A percentile compares a stretch with the other conserved stretches of the same genome.
Evolutionary conservation across 1,140 invertebrate species (phyloP).

Genomic region (Drosophila cardini): DNA sequence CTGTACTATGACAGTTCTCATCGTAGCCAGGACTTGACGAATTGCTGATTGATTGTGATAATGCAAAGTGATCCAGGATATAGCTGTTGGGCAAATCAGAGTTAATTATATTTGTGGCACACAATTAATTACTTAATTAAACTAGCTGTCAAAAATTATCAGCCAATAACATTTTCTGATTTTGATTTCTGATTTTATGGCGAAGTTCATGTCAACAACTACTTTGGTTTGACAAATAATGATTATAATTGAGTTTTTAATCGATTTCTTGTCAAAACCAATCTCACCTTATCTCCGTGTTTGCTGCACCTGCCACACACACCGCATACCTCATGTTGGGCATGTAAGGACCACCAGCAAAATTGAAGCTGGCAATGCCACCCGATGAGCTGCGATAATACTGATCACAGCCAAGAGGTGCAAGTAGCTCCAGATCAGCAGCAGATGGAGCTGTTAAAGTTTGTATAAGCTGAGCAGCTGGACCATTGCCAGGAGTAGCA

Average conservation of each 20-base stretch:
- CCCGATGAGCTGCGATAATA: constrained; percentile 49
- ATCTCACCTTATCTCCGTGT: constrained; percentile 65
- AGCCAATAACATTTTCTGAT: too few relatives aligned
- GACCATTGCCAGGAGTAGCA: constrained; percentile 34
- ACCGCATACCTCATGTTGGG: constrained; percentile 61
- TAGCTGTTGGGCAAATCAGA: constrained; percentile 38
- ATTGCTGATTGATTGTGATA: constrained; percentile 53
- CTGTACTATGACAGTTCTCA: constrained; percentile 68
- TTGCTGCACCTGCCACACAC: constrained; percentile 56
- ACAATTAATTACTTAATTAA: too few relatives aligned
- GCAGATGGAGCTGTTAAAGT: constrained; percentile 33
- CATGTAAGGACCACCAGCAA: constrained; percentile 64
- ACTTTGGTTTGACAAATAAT: too few relatives aligned
- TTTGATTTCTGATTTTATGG: too few relatives aligned
- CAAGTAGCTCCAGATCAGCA: constrained; percentile 59
- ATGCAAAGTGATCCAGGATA: constrained; percentile 60
- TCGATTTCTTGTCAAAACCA: neutral
- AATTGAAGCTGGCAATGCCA: constrained; percentile 70
- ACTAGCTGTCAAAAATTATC: too few relatives aligned
- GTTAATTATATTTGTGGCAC: neutral
- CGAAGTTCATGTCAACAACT: too few relatives aligned
- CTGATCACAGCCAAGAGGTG: constrained; percentile 70
- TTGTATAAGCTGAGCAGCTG: constrained; percentile 59
- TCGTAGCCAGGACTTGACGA: constrained; percentile 60
- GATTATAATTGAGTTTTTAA: neutral